Base-by-base conservation (phyloP, 2,113 vertebrate genomes). In the Platycercus adscitus region DNA sequence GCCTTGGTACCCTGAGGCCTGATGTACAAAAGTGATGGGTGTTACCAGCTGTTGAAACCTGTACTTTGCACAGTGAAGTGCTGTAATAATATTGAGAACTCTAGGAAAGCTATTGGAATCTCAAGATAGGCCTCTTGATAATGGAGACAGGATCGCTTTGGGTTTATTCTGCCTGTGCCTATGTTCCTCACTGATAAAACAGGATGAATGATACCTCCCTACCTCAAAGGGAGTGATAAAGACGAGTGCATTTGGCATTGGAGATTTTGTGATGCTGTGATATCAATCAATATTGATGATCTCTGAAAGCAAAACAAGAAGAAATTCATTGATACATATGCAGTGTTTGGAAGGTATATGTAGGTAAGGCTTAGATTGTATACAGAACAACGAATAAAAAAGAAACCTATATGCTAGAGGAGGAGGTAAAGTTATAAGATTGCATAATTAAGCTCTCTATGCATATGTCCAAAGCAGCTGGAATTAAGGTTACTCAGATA, bases 141-240 rank as follows among this genome's bases (percentile, higher is more conserved):
- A 46, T 6, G 26, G 82, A 63, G 69, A 7, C 56, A 13, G 66
- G 53, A 77, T 76, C 31, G 0, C 58, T 84, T 78, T 4, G 52
- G 64, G 86, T 94, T 94, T 86, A 47, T 78, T 81, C 86, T 95
- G 80, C 82, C 55, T 53, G 63, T 96, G 88, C 82, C 71, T 90
- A 7, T 29, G 33, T 63, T 86, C 43, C 81, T 66, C 44, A 29
- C 63, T 0, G 1, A 26, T 53, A 14, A 56, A 68, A 53, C 0
- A 8, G 49, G 41, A 49, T 26, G 60, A 71, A 17, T 44, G 68
- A 44, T 53, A 50, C 76, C 39, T 86, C 76, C 88, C 86, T 90
- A 52, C 91, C 82, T 94, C 92, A 88, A 13, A 55, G n/a, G 33
- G 5, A 3, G 50, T 0, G 5, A 33, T 17, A 60, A 86, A 61